A percentile compares a stretch with the other conserved stretches of the same genome.
phyloP scores from a whole-genome alignment of 2,113 vertebrate species.

The Myxocyprinus asiaticus region DNA sequence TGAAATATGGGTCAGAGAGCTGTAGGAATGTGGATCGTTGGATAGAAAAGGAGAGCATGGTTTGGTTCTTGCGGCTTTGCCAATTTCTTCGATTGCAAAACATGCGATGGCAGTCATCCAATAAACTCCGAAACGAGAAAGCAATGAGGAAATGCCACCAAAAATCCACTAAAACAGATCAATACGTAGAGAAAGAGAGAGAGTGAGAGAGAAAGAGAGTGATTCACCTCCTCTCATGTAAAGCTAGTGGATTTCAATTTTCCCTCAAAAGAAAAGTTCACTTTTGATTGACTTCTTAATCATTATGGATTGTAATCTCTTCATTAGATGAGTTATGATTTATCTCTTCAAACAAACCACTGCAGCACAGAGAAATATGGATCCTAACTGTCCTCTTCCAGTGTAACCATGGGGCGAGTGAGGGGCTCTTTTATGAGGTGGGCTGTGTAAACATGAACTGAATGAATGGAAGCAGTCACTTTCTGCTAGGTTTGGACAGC shows the following conservation, averaged over 20 bases:
- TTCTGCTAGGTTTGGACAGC: conserved; percentile 45
- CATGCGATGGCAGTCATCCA: conserved; percentile 27
- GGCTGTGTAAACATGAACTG: conserved; percentile 46
- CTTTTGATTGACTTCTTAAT: background rate
- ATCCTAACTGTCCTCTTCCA: conserved; percentile 10
- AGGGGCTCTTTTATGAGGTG: conserved; percentile 44
- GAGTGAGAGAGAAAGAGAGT: background rate
- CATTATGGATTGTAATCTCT: conserved; percentile 3
- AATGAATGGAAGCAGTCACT: conserved; percentile 43
- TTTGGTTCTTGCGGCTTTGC: conserved; percentile 2
- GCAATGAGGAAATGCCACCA: conserved; percentile 48
- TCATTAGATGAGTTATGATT: conserved; percentile 28
- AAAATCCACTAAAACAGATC: conserved; percentile 45
- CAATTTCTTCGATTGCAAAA: conserved; percentile 40
- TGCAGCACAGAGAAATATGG: background rate
- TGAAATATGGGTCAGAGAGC: conserved; percentile 18
- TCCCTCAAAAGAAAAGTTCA: background rate
- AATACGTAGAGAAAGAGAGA: conserved; percentile 18
- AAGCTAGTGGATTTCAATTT: conserved; percentile 10
- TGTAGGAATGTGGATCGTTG: background rate
- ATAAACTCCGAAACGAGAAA: conserved; percentile 27
- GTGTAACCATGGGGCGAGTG: conserved; percentile 1
- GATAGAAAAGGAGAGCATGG: conserved; percentile 9
- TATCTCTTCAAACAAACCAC: conserved; percentile 22
- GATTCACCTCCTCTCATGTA: background rate